These are phyloP conservation scores for Sturnus vulgaris DNA, from an alignment of 2,113 vertebrate genomes.

Conservation along the genomic window DNA sequence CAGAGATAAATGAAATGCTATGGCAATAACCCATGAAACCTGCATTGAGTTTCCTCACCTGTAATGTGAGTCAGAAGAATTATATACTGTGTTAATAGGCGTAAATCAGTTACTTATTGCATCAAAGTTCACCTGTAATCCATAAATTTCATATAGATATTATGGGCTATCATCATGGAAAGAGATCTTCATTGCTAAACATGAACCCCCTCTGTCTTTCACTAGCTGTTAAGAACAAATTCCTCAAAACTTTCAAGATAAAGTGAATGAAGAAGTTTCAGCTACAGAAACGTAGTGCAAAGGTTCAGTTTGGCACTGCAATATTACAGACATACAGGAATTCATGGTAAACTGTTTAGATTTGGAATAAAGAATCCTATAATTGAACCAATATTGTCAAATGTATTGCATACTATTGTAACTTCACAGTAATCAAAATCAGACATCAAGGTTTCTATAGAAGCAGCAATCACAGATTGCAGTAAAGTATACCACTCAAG, in stretches of 20 bases:
- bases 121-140: background rate
- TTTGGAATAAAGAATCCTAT: slow-evolving; percentile 59
- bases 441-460: slow-evolving; percentile 67
- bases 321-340: slow-evolving; percentile 58
- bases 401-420: slow-evolving; percentile 62
- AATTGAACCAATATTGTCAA: slow-evolving; percentile 62
- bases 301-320: slow-evolving; percentile 79
- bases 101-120: slow-evolving; percentile 1
- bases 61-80: background rate
- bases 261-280: slow-evolving; percentile 51
- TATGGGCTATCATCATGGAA: background rate
- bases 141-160: slow-evolving; percentile 29
- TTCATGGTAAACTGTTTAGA: slow-evolving; percentile 56
- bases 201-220: background rate
- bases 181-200: background rate
- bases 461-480: slow-evolving; percentile 86
- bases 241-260: background rate
- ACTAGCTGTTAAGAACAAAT: background rate
- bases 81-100: background rate
- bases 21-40: background rate
- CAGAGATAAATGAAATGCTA: background rate
- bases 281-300: slow-evolving; percentile 48
- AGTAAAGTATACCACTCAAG: slow-evolving; percentile 64
- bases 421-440: slow-evolving; percentile 74
- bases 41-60: background rate